Evolutionary conservation across 2,113 vertebrate genomes (phyloP).

Genomic region (Dendropsophus ebraccatus): DNA sequence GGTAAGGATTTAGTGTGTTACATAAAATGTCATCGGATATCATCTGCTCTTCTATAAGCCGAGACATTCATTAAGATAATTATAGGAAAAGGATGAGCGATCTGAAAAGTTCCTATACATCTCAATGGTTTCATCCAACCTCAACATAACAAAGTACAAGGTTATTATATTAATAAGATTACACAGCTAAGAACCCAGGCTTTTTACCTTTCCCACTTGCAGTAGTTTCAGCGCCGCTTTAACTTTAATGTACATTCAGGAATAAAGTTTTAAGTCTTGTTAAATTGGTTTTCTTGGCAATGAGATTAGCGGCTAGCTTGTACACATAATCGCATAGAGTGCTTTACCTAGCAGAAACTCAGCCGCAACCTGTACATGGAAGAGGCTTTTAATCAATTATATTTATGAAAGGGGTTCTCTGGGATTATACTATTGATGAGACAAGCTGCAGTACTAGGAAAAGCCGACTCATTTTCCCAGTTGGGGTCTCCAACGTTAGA

Average conservation of each 20-base stretch:
- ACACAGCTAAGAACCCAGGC: not conserved
- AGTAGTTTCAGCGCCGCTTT: no score
- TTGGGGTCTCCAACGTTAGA: no score
- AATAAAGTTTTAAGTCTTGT: not conserved
- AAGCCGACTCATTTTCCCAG: no score
- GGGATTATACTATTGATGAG: no score
- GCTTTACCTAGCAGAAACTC: no score
- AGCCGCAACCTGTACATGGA: no score
- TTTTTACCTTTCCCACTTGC: not conserved
- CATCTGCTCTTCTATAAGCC: constrained; percentile 27
- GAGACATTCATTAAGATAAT: constrained; percentile 18
- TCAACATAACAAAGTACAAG: not conserved
- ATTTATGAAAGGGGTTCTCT: no score
- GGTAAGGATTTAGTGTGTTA: constrained; percentile 18
- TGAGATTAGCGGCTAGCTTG: not conserved
- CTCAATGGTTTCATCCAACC: not conserved
- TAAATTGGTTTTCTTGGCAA: not conserved
- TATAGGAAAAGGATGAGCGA: constrained; percentile 15
- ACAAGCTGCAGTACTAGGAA: no score
- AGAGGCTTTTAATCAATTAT: no score
- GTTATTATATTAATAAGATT: constrained; percentile 3
- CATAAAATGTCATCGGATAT: constrained; percentile 32
- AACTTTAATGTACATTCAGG: not conserved
- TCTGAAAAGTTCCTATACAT: constrained; percentile 7
- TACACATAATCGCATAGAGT: not conserved